Evolutionary conservation across 2,888 invertebrate genomes (phyloP).

Genomic region (Malachius bipustulatus): DNA sequence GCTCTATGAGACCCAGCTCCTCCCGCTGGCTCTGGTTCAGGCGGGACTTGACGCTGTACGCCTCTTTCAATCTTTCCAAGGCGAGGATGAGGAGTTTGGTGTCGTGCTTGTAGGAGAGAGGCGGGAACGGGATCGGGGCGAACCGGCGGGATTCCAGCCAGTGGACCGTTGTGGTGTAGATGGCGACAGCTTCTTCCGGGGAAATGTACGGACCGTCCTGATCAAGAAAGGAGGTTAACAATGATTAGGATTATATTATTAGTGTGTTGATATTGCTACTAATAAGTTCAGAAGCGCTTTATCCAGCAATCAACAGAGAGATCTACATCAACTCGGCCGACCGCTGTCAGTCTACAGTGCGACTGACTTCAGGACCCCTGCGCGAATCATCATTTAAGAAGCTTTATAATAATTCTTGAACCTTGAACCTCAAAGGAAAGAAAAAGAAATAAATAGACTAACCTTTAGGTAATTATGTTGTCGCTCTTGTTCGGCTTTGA

Average conservation of each 20-base stretch:
- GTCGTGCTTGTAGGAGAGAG: conserved; percentile 98
- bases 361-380: conserved; percentile 27
- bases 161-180: conserved; percentile 99
- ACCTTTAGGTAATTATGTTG: conserved; percentile 98
- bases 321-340: conserved; percentile 20
- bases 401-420: too few species aligned
- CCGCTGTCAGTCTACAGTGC: conserved; percentile 24
- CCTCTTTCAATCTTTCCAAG: conserved; percentile 91
- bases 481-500: conserved; percentile 97
- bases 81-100: conserved; percentile 96
- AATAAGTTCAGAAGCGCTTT: conserved; percentile 15
- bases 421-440: too few species aligned
- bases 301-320: conserved; percentile 10
- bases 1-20: conserved; percentile 96
- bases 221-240: conserved; percentile 18
- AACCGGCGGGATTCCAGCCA: conserved; percentile 98
- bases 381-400: conserved; percentile 29
- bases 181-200: conserved; percentile 99
- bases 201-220: conserved; percentile 99
- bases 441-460: conserved; percentile 15
- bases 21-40: conserved; percentile 98
- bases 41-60: conserved; percentile 93
- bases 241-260: conserved; percentile 11
- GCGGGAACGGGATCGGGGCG: conserved; percentile 99
- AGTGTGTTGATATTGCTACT: too few species aligned